phyloP scores from a whole-genome alignment of 2,888 invertebrate species.

The Caradrina kadenii region DNA sequence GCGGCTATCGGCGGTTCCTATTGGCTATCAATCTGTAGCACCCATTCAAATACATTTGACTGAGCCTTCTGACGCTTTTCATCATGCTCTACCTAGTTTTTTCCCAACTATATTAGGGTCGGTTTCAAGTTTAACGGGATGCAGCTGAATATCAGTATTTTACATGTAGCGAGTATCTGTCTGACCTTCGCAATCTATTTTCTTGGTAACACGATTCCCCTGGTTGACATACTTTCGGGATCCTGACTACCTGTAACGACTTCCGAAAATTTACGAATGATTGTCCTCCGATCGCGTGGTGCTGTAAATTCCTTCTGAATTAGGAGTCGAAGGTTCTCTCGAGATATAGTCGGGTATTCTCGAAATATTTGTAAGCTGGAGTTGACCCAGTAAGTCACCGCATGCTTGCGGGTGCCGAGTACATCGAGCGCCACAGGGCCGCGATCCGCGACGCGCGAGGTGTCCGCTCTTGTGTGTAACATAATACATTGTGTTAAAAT shows the following conservation, averaged over 20 bases:
- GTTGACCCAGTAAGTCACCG: constrained; percentile 30
- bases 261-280: too few relatives aligned
- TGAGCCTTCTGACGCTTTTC: not conserved
- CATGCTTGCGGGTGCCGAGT: constrained; percentile 37
- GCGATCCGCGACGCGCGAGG: constrained; percentile 20
- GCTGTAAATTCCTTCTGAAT: constrained; percentile 32
- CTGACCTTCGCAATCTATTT: too few relatives aligned
- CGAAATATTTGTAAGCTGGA: constrained; percentile 34
- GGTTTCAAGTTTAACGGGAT: too few relatives aligned
- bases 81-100: too few relatives aligned
- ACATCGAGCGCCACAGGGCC: constrained; percentile 36
- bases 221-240: too few relatives aligned
- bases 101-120: too few relatives aligned
- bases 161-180: too few relatives aligned
- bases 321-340: constrained; percentile 13
- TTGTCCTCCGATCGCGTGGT: not conserved
- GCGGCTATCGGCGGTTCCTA: constrained; percentile 17
- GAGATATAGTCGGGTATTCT: constrained; percentile 10
- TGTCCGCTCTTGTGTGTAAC: constrained; percentile 33
- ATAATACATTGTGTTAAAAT: constrained; percentile 31
- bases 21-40: not conserved
- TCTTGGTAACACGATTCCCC: too few relatives aligned
- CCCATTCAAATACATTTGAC: too few relatives aligned
- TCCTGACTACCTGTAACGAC: too few relatives aligned
- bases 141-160: too few relatives aligned